Percentiles rank a stretch among this genome's conserved stretches.
phyloP scores from a whole-genome alignment of 2,888 invertebrate genomes.

The Limnephilus auricula region DNA sequence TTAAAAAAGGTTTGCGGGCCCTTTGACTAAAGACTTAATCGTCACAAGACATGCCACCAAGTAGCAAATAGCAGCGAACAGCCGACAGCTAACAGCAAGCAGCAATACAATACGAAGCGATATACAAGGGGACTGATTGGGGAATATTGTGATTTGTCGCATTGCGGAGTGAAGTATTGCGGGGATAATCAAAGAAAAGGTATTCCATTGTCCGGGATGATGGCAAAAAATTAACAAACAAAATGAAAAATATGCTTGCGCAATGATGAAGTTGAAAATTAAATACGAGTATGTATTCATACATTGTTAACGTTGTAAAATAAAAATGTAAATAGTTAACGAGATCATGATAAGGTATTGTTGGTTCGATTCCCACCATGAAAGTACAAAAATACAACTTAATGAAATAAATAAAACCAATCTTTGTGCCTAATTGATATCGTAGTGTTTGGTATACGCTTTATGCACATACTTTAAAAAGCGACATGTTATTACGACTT shows the following conservation, averaged over 20 bases:
- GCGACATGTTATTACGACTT: no score
- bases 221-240: neutral
- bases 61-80: neutral
- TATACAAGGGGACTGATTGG: constrained; percentile 23
- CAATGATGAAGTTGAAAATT: neutral
- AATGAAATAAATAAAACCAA: no score
- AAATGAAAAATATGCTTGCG: neutral
- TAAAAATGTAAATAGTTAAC: neutral
- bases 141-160: constrained; percentile 36
- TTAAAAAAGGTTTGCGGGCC: neutral
- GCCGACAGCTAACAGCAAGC: neutral
- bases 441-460: no score
- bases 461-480: no score
- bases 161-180: constrained; percentile 12
- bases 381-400: neutral
- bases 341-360: neutral
- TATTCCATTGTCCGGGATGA: neutral
- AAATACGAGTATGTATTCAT: no score
- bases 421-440: no score
- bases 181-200: neutral
- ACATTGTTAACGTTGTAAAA: neutral
- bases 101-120: constrained; percentile 6
- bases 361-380: neutral
- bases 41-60: constrained; percentile 27
- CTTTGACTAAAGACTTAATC: constrained; percentile 13